These are phyloP conservation scores for Seladonia tumulorum DNA, from an alignment of 2,888 invertebrate species.

Conservation along the genomic window DNA sequence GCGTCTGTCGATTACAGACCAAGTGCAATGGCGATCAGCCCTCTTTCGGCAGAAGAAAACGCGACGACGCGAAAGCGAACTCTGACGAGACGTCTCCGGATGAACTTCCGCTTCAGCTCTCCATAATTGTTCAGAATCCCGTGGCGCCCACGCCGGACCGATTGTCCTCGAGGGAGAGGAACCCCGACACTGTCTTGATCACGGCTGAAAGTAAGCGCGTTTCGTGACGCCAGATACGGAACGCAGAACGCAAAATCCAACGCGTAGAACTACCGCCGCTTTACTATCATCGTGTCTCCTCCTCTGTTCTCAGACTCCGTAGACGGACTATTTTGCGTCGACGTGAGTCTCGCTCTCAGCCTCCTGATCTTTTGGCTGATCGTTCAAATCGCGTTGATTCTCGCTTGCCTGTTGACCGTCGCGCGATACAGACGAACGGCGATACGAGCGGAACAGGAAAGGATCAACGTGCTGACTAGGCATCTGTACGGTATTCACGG, in stretches of 20 bases:
- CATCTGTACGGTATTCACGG: slow-evolving; percentile 81
- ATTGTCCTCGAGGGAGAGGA: slow-evolving; percentile 87
- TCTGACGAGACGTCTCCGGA: slow-evolving; percentile 75
- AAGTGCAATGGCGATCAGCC: slow-evolving; percentile 53
- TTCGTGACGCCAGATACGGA: background rate
- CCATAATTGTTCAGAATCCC: slow-evolving; percentile 86
- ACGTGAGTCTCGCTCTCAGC: slow-evolving; percentile 88
- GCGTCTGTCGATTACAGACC: slow-evolving; percentile 47
- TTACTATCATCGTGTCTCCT: background rate
- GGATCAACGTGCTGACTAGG: slow-evolving; percentile 79
- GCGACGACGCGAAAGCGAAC: slow-evolving; percentile 40
- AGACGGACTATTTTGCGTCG: slow-evolving; percentile 86
- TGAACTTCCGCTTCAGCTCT: slow-evolving; percentile 86
- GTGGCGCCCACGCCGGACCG: slow-evolving; percentile 87
- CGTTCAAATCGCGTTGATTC: slow-evolving; percentile 86
- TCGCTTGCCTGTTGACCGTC: slow-evolving; percentile 86
- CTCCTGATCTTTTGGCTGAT: slow-evolving; percentile 88
- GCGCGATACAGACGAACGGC: slow-evolving; percentile 84
- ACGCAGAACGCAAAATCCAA: background rate
- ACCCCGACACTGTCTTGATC: slow-evolving; percentile 85
- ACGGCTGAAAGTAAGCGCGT: slow-evolving; percentile 85
- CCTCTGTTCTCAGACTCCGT: slow-evolving; percentile 62
- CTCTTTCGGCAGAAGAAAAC: slow-evolving; percentile 75
- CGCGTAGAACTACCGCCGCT: background rate
- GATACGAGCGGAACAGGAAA: slow-evolving; percentile 79